Evolutionary conservation across 2,113 vertebrate species (phyloP), one percentile per base, ranked within the genome.

Genomic region (Poeciliopsis prolifica): DNA sequence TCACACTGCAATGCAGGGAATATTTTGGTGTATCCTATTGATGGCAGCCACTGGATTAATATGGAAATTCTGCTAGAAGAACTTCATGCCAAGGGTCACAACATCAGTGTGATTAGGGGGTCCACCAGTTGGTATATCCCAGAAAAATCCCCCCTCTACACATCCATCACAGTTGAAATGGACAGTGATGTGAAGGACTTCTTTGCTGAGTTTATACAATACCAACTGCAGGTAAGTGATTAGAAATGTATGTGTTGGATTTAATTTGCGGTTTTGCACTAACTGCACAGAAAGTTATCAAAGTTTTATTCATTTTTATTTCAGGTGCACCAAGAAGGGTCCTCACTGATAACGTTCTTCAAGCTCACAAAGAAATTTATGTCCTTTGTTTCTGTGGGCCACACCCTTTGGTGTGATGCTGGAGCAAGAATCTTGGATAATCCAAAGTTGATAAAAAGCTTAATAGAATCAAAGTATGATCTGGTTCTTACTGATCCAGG

Each of bases 21-120:
- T 35, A 78, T 94, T 51, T 76, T 94, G 40, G 91, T 94, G 24
- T 92, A 86, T 60, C 92, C 93, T 7, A 3, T 93, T 1, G 94
- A 94, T 2, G 93, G 93, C 7, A 94, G 92, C 65, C 94, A 94
- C 68, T 94, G 93, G 94, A 61, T 94, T 64, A 94, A 94, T 74
- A 94, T 94, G 91, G 92, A 93, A 68, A 69, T 93, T 4, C 62
- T 94, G 51, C 65, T 94, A 24, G 90, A 93, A 80, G 91, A 91
- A 26, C 86, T 94, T 65, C 90, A 93, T 40, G 84, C 61, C 60
- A 91, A 75, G 28, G 95, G 93, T 11, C 95, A 96, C 0, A 91
- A 74, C 12, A 83, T 96, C 58, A 95, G 94, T 0, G 91, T 96
- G 11, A 80, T 95, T 84, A 76, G 94, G 64, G 24, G 61, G 2